Evolutionary conservation across 2,797 vertebrate species (phyloP), one percentile per base, ranked within the genome.

Genomic region (Smutsia temminckii): DNA sequence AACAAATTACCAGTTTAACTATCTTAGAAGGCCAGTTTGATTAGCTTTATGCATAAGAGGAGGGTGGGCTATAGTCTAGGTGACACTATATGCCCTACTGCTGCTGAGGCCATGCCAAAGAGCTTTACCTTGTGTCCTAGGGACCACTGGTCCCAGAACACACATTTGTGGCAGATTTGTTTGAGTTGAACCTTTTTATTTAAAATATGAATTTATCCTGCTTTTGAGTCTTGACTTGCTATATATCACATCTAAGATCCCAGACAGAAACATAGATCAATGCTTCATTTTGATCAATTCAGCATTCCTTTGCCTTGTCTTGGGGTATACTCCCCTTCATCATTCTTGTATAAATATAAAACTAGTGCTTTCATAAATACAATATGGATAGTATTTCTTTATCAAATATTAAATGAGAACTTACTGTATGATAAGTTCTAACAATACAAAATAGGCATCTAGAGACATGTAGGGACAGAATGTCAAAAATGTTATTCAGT

Each of bases 141-240:
- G 23, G 77, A 75, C 46, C 25, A 8, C 6, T 1, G 46, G 18
- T 46, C 37, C 64, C 12, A 66, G 89, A 57, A 46, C n/a, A 69
- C 49, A 81, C 8, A 6, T 74, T 63, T 92, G 75, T 84, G 71
- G 29, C 61, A 85, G 63, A 29, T 92, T 85, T 68, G 42, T 85
- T 91, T 89, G 49, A 85, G 21, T 80, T 63, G 32, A 87, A 81
- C 4, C 77, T 91, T 53, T 95, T 95, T 42, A 88, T 42, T 94
- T 12, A 90, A 81, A 95, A 59, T 90, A 3, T 46, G 20, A 83
- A 34, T 83, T 69, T 78, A 8, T 53, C 57, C 94, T 64, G 57
- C n/a, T 18, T 85, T 87, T 59, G 57, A 64, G 40, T 61, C n/a
- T 40, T 93, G 74, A 80, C 57, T 29, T 89, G 66, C 89, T 90